A percentile compares a stretch with the other conserved stretches of the same genome.
Conservation (phyloP, 2,888 invertebrate species). For the Piscicola geometra region DNA sequence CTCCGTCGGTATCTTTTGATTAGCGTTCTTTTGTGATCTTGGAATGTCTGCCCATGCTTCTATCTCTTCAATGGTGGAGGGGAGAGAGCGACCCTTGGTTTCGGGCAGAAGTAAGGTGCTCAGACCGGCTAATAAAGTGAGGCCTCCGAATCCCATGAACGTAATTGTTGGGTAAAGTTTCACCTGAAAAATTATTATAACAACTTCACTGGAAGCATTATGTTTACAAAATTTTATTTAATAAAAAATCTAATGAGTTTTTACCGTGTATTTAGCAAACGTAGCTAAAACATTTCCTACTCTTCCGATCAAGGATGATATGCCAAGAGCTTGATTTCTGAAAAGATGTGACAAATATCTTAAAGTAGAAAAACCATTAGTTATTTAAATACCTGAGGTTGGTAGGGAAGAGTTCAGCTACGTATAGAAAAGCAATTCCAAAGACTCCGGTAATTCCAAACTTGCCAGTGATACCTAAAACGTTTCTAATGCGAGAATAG, state of each 20-base stretch:
- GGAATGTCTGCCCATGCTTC: slow-evolving; percentile 38
- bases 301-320: slow-evolving; percentile 52
- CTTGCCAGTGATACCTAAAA: slow-evolving; percentile 47
- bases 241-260: no score
- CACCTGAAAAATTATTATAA: background rate
- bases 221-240: no score
- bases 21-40: background rate
- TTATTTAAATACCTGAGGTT: slow-evolving; percentile 23
- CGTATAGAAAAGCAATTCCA: slow-evolving; percentile 51
- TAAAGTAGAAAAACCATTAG: background rate
- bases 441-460: slow-evolving; percentile 54
- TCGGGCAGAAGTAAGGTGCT: slow-evolving; percentile 45
- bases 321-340: slow-evolving; percentile 52
- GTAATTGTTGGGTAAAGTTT: background rate
- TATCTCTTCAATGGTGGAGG: slow-evolving; percentile 47
- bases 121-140: slow-evolving; percentile 43
- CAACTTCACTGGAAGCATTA: no score
- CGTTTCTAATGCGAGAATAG: background rate
- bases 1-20: no score
- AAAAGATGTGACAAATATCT: background rate
- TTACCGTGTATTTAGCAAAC: slow-evolving; percentile 42
- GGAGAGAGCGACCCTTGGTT: slow-evolving; percentile 45
- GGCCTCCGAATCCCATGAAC: slow-evolving; percentile 41
- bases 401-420: slow-evolving; percentile 50
- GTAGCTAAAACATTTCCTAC: slow-evolving; percentile 52